These are phyloP conservation scores for Hafferia zeledoni DNA, from an alignment of 2,797 vertebrate species.

Conservation along the genomic window DNA sequence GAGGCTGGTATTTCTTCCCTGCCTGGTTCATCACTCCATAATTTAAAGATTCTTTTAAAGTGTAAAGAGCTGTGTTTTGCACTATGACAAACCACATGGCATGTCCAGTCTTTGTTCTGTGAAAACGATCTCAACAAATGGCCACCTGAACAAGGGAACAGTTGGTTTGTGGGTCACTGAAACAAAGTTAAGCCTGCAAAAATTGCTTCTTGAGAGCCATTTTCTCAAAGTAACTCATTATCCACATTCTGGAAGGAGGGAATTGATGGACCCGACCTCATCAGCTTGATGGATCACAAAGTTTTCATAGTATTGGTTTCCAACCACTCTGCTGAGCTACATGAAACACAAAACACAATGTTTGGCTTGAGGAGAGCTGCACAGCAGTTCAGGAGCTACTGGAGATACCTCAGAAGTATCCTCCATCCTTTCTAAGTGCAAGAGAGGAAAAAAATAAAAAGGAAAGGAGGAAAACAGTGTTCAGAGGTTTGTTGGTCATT, in stretches of 20 bases:
- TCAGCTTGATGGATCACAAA: background rate
- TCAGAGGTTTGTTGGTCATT: background rate
- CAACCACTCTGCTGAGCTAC: background rate
- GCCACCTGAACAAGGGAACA: background rate
- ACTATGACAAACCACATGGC: background rate
- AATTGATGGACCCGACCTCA: background rate
- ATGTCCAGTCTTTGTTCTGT: background rate
- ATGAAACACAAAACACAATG: background rate
- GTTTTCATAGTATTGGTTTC: background rate
- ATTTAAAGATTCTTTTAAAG: slow-evolving; percentile 12
- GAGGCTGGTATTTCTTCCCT: slow-evolving; percentile 12
- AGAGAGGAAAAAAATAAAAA: background rate
- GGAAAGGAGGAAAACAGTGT: background rate
- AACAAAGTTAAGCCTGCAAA: background rate
- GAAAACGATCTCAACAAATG: background rate
- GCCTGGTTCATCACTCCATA: background rate
- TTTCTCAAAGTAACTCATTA: background rate
- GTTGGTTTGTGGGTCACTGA: background rate
- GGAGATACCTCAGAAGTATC: background rate
- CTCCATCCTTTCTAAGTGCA: background rate
- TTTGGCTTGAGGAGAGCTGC: background rate
- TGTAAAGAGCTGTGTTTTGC: background rate
- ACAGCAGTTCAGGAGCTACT: background rate
- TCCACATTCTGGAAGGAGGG: background rate
- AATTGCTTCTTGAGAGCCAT: background rate